A percentile compares a stretch with the other conserved stretches of the same genome.
Evolutionary conservation across 2,797 vertebrate species (phyloP).

Genomic region (Pipistrellus kuhlii): DNA sequence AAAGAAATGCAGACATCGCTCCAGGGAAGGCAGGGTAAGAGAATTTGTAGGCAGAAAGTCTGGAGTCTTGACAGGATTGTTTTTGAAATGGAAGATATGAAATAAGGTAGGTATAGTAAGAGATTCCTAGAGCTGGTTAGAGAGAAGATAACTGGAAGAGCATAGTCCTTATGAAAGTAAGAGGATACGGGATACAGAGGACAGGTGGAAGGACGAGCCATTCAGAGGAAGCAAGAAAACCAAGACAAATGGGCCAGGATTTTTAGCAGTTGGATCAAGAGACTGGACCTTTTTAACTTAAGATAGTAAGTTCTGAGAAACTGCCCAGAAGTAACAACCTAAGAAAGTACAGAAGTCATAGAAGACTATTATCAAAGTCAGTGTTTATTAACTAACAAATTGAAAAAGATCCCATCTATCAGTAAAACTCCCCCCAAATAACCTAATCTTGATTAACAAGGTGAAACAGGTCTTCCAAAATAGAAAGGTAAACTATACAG

Average conservation of each 20-base stretch:
- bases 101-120: not conserved
- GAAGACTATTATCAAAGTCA: not conserved
- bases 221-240: not conserved
- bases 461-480: not conserved
- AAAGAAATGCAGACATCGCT: not conserved
- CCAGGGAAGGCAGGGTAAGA: not conserved
- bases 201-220: not conserved
- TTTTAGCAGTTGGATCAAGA: not conserved
- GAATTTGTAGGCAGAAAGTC: not conserved
- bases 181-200: not conserved
- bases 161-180: not conserved
- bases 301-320: not conserved
- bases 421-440: not conserved
- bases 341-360: not conserved
- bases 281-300: not conserved
- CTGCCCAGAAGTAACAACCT: not conserved
- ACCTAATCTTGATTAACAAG: not conserved
- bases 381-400: not conserved
- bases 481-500: conserved; percentile 20
- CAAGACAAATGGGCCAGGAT: not conserved
- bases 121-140: not conserved
- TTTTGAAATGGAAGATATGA: not conserved
- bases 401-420: not conserved
- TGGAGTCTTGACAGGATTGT: not conserved
- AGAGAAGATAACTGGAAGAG: not conserved